A percentile compares a stretch with the other conserved stretches of the same genome.
Conservation (phyloP, 2,888 invertebrate species). For the Drosophila kokeensis region DNA sequence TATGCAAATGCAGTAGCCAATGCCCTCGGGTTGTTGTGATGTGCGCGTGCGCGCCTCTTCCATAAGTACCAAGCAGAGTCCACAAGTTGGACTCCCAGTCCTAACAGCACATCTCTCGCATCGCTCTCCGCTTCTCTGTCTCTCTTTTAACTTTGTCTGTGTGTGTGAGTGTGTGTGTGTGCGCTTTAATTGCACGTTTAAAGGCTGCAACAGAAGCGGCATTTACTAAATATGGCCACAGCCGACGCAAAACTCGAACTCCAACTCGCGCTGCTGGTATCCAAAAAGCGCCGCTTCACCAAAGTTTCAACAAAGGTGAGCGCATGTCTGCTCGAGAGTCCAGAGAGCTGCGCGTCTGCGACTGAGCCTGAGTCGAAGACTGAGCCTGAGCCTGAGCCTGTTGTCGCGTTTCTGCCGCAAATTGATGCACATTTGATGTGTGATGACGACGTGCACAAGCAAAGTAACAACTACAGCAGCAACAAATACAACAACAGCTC, state of each 20-base stretch:
- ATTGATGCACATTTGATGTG: constrained; percentile 76
- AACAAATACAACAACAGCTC: constrained; percentile 1
- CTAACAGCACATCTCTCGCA: constrained; percentile 46
- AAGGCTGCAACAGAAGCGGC: constrained; percentile 78
- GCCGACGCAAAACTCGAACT: constrained; percentile 34
- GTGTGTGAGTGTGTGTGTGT: constrained; percentile 51
- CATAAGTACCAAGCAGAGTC: constrained; percentile 1
- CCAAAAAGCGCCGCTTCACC: constrained; percentile 42
- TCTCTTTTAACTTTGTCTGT: constrained; percentile 1
- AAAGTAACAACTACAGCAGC: constrained; percentile 1
- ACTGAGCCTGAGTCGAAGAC: not conserved
- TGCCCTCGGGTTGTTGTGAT: constrained; percentile 83
- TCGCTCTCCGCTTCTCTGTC: not conserved
- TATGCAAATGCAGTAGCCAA: constrained; percentile 84
- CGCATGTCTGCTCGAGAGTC: constrained; percentile 58
- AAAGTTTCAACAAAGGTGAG: constrained; percentile 45
- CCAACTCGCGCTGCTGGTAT: constrained; percentile 11
- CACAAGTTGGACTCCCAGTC: constrained; percentile 30
- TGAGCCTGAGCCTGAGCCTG: constrained; percentile 36
- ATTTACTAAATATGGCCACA: constrained; percentile 79
- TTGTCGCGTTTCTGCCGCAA: constrained; percentile 68
- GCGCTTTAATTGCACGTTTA: constrained; percentile 81
- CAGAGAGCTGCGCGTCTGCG: not conserved
- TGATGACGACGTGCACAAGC: constrained; percentile 56
- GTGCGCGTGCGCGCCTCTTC: constrained; percentile 67